Percentiles rank a stretch among this genome's conserved stretches.
Conservation (phyloP, 2,113 vertebrate species). For the Boulengeromyrus knoepffleri region DNA sequence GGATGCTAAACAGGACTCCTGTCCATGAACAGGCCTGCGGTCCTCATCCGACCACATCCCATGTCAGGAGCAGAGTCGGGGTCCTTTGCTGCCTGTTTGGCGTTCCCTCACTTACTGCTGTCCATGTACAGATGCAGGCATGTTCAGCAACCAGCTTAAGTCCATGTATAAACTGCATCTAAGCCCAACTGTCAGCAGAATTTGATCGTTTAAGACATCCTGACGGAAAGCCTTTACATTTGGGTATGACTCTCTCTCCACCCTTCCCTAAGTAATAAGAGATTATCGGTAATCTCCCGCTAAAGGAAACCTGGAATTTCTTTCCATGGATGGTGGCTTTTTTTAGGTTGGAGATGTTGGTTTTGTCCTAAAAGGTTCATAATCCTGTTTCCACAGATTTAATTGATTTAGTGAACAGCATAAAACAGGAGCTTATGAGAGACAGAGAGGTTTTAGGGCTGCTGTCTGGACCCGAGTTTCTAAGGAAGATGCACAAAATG, state of each 20-base stretch:
- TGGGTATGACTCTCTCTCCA: constrained; percentile 39
- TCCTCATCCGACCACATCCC: neutral
- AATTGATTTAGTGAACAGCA: constrained; percentile 35
- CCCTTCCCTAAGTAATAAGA: constrained; percentile 61
- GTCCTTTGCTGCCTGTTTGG: constrained; percentile 36
- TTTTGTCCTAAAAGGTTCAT: constrained; percentile 38
- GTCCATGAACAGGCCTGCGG: neutral
- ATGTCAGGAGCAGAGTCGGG: constrained; percentile 10
- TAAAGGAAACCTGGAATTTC: constrained; percentile 49
- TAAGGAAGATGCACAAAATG: neutral
- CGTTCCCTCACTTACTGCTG: constrained; percentile 36
- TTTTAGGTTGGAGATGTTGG: constrained; percentile 36
- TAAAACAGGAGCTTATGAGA: constrained; percentile 25
- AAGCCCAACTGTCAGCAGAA: constrained; percentile 56
- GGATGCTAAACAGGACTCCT: neutral
- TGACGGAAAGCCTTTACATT: constrained; percentile 38
- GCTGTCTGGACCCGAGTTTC: neutral
- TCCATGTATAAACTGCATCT: constrained; percentile 48
- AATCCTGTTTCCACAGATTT: constrained; percentile 36
- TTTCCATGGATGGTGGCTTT: constrained; percentile 24
- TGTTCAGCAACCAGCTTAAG: constrained; percentile 47
- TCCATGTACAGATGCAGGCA: constrained; percentile 51
- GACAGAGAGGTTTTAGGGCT: neutral
- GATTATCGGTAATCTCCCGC: constrained; percentile 57
- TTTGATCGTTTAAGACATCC: constrained; percentile 57